Evolutionary conservation across 2,113 vertebrate species (phyloP).

Genomic region (Tricholaema leucomelas): DNA sequence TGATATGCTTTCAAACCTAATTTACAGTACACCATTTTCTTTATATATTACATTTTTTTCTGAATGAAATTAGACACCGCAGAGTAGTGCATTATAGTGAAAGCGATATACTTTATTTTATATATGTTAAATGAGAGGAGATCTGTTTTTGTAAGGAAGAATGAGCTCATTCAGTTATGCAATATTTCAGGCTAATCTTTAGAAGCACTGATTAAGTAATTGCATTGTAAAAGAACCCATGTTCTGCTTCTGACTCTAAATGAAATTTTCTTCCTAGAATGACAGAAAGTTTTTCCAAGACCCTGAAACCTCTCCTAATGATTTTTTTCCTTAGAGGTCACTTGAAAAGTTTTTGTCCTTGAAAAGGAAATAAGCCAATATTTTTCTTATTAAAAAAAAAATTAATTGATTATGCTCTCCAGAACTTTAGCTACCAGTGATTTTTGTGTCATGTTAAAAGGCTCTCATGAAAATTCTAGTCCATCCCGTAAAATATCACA

Average conservation of each 20-base stretch:
- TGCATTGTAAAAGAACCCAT: constrained; percentile 18
- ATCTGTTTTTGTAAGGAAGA: neutral
- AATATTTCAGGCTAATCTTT: constrained; percentile 34
- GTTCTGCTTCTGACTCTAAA: constrained; percentile 39
- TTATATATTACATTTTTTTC: neutral
- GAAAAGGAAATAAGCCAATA: constrained; percentile 41
- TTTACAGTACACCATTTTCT: neutral
- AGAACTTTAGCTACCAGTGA: neutral
- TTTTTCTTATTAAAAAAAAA: constrained; percentile 5
- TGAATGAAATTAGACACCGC: neutral
- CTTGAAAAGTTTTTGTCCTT: constrained; percentile 63
- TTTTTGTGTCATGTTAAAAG: constrained; percentile 14
- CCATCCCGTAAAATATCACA: constrained; percentile 1
- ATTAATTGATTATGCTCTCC: neutral
- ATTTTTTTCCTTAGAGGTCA: constrained; percentile 27
- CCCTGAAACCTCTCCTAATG: constrained; percentile 5
- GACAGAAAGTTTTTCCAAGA: constrained; percentile 2
- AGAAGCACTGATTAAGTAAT: constrained; percentile 56
- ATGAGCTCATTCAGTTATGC: neutral
- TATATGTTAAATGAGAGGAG: neutral
- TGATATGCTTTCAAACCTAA: neutral
- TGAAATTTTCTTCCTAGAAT: constrained; percentile 26
- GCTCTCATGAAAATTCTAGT: constrained; percentile 35
- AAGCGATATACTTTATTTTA: neutral
- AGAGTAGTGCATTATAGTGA: neutral